phyloP scores from a whole-genome alignment of 37 sponge, comb jelly and placozoan genomes.

The Eunapius fragilis region DNA sequence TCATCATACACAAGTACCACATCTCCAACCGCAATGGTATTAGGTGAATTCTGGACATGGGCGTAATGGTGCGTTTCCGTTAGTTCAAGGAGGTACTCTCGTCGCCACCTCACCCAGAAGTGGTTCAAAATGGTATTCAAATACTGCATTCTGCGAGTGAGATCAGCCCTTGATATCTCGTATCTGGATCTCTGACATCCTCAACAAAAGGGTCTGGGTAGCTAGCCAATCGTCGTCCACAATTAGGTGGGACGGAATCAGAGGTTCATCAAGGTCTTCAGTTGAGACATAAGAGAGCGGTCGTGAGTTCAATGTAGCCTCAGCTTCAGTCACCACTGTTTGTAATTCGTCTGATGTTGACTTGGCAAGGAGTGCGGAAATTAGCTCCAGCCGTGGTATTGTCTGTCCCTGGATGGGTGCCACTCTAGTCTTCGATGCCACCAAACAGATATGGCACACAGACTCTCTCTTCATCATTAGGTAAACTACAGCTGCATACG shows the following conservation, averaged over 20 bases:
- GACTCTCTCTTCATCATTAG: neutral
- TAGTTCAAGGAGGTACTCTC: constrained; percentile 27
- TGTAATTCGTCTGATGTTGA: constrained; percentile 14
- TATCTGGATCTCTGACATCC: neutral
- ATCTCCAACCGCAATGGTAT: constrained; percentile 2
- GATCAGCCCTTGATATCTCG: neutral
- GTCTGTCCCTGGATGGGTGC: constrained; percentile 22
- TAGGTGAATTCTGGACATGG: neutral
- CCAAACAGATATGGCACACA: neutral
- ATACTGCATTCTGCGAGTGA: neutral
- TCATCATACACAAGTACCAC: constrained; percentile 19
- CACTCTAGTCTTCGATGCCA: constrained; percentile 31
- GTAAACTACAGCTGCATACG: constrained; percentile 29
- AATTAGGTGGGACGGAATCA: constrained; percentile 25
- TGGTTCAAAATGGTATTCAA: neutral
- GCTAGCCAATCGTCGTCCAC: constrained; percentile 4
- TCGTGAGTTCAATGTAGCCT: constrained; percentile 12
- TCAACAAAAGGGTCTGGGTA: neutral
- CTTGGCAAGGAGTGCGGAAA: constrained; percentile 23
- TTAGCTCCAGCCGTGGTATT: constrained; percentile 26
- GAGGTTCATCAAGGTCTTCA: constrained; percentile 30
- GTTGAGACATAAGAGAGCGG: constrained; percentile 12
- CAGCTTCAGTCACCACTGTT: constrained; percentile 17
- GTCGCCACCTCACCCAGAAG: constrained; percentile 31
- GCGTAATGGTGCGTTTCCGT: constrained; percentile 5